Conservation (phyloP, 2,888 invertebrate genomes). For the Heliconius ethilla region DNA sequence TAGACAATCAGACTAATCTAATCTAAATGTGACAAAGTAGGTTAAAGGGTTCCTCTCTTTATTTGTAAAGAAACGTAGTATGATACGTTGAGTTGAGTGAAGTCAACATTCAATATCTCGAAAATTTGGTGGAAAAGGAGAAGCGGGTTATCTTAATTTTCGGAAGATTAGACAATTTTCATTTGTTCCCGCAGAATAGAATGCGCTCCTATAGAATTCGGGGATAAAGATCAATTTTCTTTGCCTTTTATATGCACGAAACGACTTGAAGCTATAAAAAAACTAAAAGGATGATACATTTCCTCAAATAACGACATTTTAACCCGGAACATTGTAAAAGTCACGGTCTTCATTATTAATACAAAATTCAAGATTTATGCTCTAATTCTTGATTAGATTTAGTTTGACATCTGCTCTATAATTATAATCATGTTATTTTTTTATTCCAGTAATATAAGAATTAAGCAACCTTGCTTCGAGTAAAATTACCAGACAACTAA, state of each 20-base stretch:
- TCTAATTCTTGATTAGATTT: neutral
- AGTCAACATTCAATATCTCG: too few relatives aligned
- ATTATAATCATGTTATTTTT: neutral
- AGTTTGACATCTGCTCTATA: conserved; percentile 8
- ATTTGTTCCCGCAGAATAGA: too few relatives aligned
- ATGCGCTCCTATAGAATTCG: too few relatives aligned
- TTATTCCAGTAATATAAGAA: neutral
- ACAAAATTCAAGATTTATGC: conserved; percentile 13
- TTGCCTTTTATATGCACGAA: neutral
- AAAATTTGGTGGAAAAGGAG: too few relatives aligned
- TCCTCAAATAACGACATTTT: conserved; percentile 2
- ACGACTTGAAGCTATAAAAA: neutral
- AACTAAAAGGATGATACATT: neutral
- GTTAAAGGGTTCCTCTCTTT: neutral
- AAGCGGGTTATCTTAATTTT: too few relatives aligned
- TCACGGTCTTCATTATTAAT: conserved; percentile 27
- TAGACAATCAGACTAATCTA: neutral
- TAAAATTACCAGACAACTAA: too few relatives aligned
- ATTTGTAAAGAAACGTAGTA: neutral
- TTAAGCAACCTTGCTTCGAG: neutral
- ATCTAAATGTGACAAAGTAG: neutral
- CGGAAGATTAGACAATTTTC: too few relatives aligned
- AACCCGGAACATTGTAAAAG: conserved; percentile 31
- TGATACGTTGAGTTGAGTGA: too few relatives aligned
- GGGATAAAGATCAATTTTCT: neutral